Base-by-base conservation (phyloP, 2,888 invertebrate species). In the Pachycephus smyrnensis region DNA sequence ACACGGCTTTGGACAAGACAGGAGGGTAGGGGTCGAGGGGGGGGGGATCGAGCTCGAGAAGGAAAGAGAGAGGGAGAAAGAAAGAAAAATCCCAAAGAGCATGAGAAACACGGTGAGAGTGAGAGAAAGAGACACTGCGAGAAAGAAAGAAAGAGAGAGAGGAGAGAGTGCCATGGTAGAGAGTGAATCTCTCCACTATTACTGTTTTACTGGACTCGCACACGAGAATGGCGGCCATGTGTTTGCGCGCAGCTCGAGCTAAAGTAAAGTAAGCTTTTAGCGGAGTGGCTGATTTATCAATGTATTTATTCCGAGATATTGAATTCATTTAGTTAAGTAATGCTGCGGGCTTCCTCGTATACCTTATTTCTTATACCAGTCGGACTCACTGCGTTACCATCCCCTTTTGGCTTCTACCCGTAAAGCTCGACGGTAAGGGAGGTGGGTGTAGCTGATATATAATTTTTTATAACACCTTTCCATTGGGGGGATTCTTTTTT, bases 301-400 rank as follows among this genome's bases (percentile, higher is more conserved):
- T 90, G 90, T 90, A 91, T 91, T 91, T 91, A 91, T 91, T 90
- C 91, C 90, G 86, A 89, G 90, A 90, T 91, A 91, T 91, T 90
- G 91, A 90, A 91, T 91, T 91, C 90, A 90, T 90, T 90, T 89
- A 88, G 90, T 89, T 90, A 89, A 91, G 90, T 89, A 89, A 88
- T 84, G 85, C 85, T 82, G 33, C 37, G 32, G 71, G 32, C 75
- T 15, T 30, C 73, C 40, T n/a, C 12, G 30, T 32, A 33, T 71
- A 55, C 55, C 55, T 55, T 55, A 55, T 55, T 55, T 23, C 55
- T 55, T 55, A 55, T 55, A 55, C 23, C 23, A 23, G 55, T 55
- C 55, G 55, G 55, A 55, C 55, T 55, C 23, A 2, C 55, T 55
- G 55, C 55, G 55, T 23, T 55, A 23, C 55, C 55, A 2, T 55